Evolutionary conservation across 2,888 invertebrate species (phyloP).

Genomic region (Amphipyra berbera): DNA sequence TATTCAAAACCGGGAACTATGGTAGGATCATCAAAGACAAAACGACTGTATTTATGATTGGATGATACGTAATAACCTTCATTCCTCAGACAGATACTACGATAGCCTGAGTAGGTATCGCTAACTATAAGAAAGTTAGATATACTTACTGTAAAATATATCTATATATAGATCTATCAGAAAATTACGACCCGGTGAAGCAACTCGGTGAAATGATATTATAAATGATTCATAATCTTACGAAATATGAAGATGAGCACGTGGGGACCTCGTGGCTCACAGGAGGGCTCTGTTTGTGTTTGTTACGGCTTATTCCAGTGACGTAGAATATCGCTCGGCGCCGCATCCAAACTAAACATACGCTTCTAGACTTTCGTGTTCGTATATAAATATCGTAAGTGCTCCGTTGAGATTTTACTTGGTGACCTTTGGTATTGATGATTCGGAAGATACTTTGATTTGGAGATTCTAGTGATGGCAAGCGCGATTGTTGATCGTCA

Average conservation of each 20-base stretch:
- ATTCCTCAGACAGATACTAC: too few relatives aligned
- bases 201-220: constrained; percentile 1
- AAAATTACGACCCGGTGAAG: neutral
- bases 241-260: constrained; percentile 48
- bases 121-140: neutral
- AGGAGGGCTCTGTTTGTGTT: constrained; percentile 66
- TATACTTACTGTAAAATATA: too few relatives aligned
- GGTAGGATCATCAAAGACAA: too few relatives aligned
- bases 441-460: too few relatives aligned
- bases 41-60: too few relatives aligned
- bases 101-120: neutral
- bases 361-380: constrained; percentile 40
- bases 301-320: constrained; percentile 79
- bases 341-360: constrained; percentile 77
- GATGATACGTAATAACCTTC: too few relatives aligned
- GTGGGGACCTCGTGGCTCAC: constrained; percentile 54
- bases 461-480: too few relatives aligned
- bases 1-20: too few relatives aligned
- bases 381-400: constrained; percentile 39
- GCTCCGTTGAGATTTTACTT: constrained; percentile 17
- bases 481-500: too few relatives aligned
- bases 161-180: neutral
- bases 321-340: constrained; percentile 66
- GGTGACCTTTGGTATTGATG: constrained; percentile 1
- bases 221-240: constrained; percentile 33